Evolutionary conservation across 2,888 invertebrate species (phyloP).

Genomic region (Agonopterix alstromeriana): DNA sequence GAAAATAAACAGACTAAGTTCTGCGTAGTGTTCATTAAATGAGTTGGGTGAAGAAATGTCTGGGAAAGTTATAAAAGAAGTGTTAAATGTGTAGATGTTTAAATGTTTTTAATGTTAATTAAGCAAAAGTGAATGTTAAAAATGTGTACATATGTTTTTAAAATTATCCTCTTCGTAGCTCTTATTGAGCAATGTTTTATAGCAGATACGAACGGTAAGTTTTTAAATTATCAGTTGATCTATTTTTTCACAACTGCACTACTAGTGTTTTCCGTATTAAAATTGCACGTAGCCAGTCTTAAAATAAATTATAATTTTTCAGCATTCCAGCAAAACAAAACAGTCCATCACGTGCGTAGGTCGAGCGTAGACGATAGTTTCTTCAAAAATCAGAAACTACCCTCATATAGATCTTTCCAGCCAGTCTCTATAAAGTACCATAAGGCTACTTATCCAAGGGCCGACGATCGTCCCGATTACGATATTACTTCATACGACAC

Average conservation of each 20-base stretch:
- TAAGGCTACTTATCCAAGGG: slow-evolving; percentile 47
- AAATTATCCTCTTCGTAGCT: slow-evolving; percentile 24
- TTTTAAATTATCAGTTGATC: not conserved
- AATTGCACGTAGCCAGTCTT: not conserved
- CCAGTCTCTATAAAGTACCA: slow-evolving; percentile 54
- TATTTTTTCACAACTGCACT: not conserved
- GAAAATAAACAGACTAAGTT: too few relatives aligned
- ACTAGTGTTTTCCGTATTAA: not conserved
- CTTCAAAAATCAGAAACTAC: slow-evolving; percentile 38
- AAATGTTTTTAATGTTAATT: too few relatives aligned
- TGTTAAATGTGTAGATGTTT: too few relatives aligned
- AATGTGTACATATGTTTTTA: slow-evolving; percentile 24
- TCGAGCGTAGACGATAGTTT: slow-evolving; percentile 39
- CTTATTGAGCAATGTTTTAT: slow-evolving; percentile 26
- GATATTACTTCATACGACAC: slow-evolving; percentile 64
- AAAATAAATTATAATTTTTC: slow-evolving; percentile 1
- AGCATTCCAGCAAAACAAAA: slow-evolving; percentile 51
- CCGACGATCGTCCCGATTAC: slow-evolving; percentile 54
- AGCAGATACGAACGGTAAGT: slow-evolving; percentile 26
- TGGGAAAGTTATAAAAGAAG: too few relatives aligned
- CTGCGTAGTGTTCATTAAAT: too few relatives aligned
- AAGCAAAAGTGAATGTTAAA: not conserved
- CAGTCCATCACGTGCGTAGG: slow-evolving; percentile 43
- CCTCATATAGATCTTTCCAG: slow-evolving; percentile 58
- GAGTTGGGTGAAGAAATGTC: too few relatives aligned